Percentiles rank a stretch among this genome's conserved stretches.
Conservation (phyloP, 2,888 invertebrate genomes). For the Phengaris alcon region DNA sequence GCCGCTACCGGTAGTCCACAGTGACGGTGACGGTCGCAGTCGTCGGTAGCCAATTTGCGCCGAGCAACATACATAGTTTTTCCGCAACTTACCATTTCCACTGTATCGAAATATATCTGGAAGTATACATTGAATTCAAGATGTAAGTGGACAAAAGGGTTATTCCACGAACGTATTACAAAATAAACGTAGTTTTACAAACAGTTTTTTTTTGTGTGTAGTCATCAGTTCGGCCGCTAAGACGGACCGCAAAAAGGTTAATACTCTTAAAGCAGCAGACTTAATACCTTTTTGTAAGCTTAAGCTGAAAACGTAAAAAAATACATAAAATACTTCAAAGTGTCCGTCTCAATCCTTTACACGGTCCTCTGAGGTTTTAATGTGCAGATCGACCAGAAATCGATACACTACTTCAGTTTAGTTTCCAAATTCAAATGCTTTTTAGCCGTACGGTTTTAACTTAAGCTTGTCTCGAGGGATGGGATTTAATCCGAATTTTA, state of each 20-base stretch:
- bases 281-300: constrained; percentile 15
- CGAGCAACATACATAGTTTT: too few species aligned
- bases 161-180: not conserved
- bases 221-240: not conserved
- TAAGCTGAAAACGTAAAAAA: not conserved
- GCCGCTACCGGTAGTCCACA: too few species aligned
- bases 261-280: not conserved
- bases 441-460: not conserved
- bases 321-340: not conserved
- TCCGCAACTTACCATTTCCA: too few species aligned
- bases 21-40: too few species aligned
- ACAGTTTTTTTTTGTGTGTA: not conserved
- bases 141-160: too few species aligned
- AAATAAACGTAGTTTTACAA: not conserved
- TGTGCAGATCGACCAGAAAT: not conserved
- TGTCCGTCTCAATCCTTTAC: not conserved
- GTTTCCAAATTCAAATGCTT: constrained; percentile 19
- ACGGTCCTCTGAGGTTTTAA: not conserved
- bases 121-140: too few species aligned
- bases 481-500: constrained; percentile 8
- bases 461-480: constrained; percentile 10
- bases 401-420: not conserved
- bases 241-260: not conserved
- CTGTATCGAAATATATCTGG: too few species aligned
- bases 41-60: too few species aligned